Evolutionary conservation across 1,140 invertebrate species (phyloP), one percentile per base, ranked within the genome.

Genomic region (Ylistrum balloti): DNA sequence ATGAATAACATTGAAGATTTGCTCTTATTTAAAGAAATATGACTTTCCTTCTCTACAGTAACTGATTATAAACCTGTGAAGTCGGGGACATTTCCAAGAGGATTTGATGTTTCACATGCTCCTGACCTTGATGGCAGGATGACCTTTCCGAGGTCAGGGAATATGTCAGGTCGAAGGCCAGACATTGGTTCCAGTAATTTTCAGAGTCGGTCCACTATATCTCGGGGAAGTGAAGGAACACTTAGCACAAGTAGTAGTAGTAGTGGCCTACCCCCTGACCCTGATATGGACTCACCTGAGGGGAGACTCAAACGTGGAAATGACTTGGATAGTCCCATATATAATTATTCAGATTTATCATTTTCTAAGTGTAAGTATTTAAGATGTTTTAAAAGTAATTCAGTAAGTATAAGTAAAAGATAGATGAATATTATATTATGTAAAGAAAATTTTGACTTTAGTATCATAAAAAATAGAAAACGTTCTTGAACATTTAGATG

Each of bases 271-370:
- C 94, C 94, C 33, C 92, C 94, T 0, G 95, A 95, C 38, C 93
- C 93, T 0, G 95, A 96, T 91, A 92, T 93, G 91, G 95, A 96
- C 88, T 95, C 95, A 0, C 95, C 95, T 0, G 95, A 95, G 33
- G 94, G 94, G 15, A 89, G 93, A 56, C 86, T 93, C 34, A 94
- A 94, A 89, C 87, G 94, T 28, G 93, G 93, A 91, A 94, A 93
- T 89, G 92, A 93, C 87, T 85, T 93, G 33, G 93, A 93, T 33
- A 93, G 93, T 89, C 93, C 94, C 86, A 90, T 93, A n/a, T 93
- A 91, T 88, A 88, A 91, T 17, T 87, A 91, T 33, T 88, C 90
- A 85, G 93, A 93, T 90, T 91, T 93, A 33, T 91, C 94, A 45
- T 94, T 94, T 89, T 95, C 94, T 86, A 95, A 95, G 93, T 95